Base-by-base conservation (phyloP, 1,140 invertebrate species). In the Penaeus japonicus region DNA sequence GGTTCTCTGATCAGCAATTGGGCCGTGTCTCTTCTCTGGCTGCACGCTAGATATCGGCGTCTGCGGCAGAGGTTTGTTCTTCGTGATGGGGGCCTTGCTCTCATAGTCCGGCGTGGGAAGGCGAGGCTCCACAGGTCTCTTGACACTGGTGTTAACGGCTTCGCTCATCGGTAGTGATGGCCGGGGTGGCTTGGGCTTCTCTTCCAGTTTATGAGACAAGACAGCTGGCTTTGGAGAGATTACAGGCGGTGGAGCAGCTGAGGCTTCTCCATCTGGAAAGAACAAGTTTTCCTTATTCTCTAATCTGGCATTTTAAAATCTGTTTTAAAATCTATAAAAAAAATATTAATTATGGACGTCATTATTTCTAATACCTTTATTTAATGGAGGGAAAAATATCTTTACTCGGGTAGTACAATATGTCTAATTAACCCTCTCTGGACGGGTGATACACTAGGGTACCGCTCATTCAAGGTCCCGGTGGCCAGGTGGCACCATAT, bases 101-200 rank as follows among this genome's bases (percentile, higher is more conserved):
- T 88, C 87, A 78, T 88, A 88, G 30, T 88, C 87, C 27, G 87
- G 87, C 22, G 65, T 83, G 18, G 87, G 87, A 20, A 88, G 47
- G 47, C 27, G 62, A 59, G 87, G 70, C 10, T 84, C 70, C 59
- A 65, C 17, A 22, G 81, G 30, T 81, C 83, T 88, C 55, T 73
- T 82, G 4, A 18, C 78, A 30, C n/a, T 39, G 53, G 79, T 17
- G 4, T 24, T 27, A 35, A 55, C 20, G 2, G 20, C 30, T 57
- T 73, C 54, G 32, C 55, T 17, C 54, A 35, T 53, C 15, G 54
- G 20, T 2, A 55, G 17, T 55, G 53, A n/a, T 24, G 87, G 32
- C 32, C 83, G 83, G 10, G 35, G 27, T 20, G 75, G 75, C 47
- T 88, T 82, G 47, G 62, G 73, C 59, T 85, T 85, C 5, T 85